These are phyloP conservation scores for Peromyscus aztecus DNA, from an alignment of 2,797 vertebrate species.

Conservation along the genomic window DNA sequence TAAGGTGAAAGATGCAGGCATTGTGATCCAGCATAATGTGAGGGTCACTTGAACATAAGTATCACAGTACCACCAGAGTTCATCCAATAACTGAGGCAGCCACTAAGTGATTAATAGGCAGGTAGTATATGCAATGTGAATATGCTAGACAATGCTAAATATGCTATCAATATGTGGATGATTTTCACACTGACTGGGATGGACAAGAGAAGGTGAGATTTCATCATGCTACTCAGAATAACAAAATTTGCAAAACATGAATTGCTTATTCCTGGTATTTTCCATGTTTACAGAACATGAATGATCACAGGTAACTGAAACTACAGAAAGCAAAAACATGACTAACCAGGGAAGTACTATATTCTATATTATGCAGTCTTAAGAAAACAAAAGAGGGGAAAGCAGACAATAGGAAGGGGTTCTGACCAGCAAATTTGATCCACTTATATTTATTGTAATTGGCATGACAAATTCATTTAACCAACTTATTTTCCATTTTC, in stretches of 20 bases:
- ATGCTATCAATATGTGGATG: background rate
- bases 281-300: background rate
- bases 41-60: background rate
- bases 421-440: constrained; percentile 46
- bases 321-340: background rate
- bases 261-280: background rate
- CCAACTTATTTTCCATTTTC: constrained; percentile 45
- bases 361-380: background rate
- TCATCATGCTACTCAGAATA: background rate
- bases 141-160: background rate
- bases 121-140: background rate
- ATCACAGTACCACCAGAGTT: background rate
- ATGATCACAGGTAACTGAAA: background rate
- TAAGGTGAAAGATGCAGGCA: background rate
- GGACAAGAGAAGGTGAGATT: background rate
- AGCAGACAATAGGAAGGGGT: background rate
- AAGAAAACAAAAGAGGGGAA: constrained; percentile 21
- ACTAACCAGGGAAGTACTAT: background rate
- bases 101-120: background rate
- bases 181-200: background rate
- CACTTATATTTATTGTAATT: constrained; percentile 69
- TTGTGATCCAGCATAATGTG: background rate
- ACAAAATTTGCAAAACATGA: background rate
- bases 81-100: background rate
- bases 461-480: constrained; percentile 38